These are phyloP conservation scores for Salarias fasciatus DNA, from an alignment of 2,797 vertebrate species.

Conservation along the genomic window DNA sequence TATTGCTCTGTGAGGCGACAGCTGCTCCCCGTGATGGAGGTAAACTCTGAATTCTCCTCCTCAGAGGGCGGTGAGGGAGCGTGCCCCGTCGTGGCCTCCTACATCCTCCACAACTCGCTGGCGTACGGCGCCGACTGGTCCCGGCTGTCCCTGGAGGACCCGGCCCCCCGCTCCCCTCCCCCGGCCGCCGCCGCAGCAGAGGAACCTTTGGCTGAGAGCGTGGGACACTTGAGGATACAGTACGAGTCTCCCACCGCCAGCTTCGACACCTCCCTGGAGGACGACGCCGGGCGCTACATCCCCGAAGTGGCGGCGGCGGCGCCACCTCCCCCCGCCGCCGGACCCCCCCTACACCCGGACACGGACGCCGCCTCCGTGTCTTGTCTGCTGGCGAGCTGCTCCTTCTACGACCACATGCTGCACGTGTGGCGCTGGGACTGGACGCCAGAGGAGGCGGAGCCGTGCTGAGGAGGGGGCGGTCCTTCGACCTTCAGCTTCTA, in stretches of 20 bases:
- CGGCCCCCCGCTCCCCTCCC: slow-evolving; percentile 61
- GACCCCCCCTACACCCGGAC: not conserved
- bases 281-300: slow-evolving; percentile 75
- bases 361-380: slow-evolving; percentile 43
- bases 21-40: too few relatives aligned
- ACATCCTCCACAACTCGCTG: slow-evolving; percentile 89
- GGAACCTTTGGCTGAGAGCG: slow-evolving; percentile 53
- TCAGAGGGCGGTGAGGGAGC: slow-evolving; percentile 78
- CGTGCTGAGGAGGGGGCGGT: not conserved
- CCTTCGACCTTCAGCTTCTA: not conserved
- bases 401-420: slow-evolving; percentile 93
- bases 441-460: slow-evolving; percentile 53
- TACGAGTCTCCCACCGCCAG: slow-evolving; percentile 86
- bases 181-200: slow-evolving; percentile 53
- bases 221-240: slow-evolving; percentile 82
- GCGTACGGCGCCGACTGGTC: slow-evolving; percentile 97
- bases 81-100: slow-evolving; percentile 84
- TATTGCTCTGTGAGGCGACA: too few relatives aligned
- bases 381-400: slow-evolving; percentile 91
- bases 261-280: slow-evolving; percentile 83
- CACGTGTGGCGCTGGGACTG: slow-evolving; percentile 94
- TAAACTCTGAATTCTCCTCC: not conserved
- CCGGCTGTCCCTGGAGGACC: slow-evolving; percentile 68
- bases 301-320: slow-evolving; percentile 23
- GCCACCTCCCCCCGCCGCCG: not conserved